Evolutionary conservation across 2,888 invertebrate genomes (phyloP).

Genomic region (Philhelius pedissequus): DNA sequence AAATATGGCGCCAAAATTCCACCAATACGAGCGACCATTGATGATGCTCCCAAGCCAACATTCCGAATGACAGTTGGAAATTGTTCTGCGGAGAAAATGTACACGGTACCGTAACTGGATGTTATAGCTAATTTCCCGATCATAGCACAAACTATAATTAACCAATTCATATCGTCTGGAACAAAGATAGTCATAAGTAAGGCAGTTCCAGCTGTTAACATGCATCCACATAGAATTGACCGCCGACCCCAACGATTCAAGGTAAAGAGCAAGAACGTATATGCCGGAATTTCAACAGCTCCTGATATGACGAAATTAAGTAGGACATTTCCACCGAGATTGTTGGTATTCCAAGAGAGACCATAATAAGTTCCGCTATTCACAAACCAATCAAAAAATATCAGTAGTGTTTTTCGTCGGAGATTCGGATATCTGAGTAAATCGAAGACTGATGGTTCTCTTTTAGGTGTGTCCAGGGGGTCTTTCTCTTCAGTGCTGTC

Average conservation of each 20-base stretch:
- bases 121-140: slow-evolving; percentile 86
- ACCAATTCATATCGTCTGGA: slow-evolving; percentile 80
- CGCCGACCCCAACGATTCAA: slow-evolving; percentile 86
- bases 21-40: slow-evolving; percentile 92
- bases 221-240: slow-evolving; percentile 84
- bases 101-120: slow-evolving; percentile 86
- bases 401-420: slow-evolving; percentile 83
- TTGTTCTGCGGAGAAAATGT: slow-evolving; percentile 87
- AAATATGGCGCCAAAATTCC: slow-evolving; percentile 85
- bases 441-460: slow-evolving; percentile 81
- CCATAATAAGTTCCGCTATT: slow-evolving; percentile 89
- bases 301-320: slow-evolving; percentile 88
- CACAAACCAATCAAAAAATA: slow-evolving; percentile 89
- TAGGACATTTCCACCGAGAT: slow-evolving; percentile 85
- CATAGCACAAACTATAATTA: slow-evolving; percentile 83
- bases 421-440: slow-evolving; percentile 84
- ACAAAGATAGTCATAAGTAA: slow-evolving; percentile 82
- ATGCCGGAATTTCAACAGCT: slow-evolving; percentile 88
- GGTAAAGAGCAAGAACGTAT: slow-evolving; percentile 83
- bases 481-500: slow-evolving; percentile 77
- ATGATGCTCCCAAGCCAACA: slow-evolving; percentile 91
- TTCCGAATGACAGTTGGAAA: slow-evolving; percentile 89
- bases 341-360: slow-evolving; percentile 86
- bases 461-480: slow-evolving; percentile 68
- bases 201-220: slow-evolving; percentile 83